Evolutionary conservation across 2,888 invertebrate genomes (phyloP), one percentile per base, ranked within the genome.

Genomic region (Acanthosepion pharaonis): DNA sequence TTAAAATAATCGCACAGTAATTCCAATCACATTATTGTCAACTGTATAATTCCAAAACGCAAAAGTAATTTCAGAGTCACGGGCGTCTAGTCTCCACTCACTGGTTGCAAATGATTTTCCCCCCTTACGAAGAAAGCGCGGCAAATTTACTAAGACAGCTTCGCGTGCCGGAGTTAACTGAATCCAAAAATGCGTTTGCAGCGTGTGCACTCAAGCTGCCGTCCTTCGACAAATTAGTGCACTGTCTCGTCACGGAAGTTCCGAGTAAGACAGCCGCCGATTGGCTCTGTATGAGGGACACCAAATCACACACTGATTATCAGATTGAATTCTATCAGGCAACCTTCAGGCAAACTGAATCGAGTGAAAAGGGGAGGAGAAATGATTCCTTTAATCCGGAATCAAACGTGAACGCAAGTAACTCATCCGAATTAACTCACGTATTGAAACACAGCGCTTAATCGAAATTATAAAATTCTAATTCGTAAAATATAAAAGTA

Each of bases 191-290:
- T 78, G 78, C 78, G 78, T 78, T 78, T 33, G 78, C n/a, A n/a
- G 9, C 78, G n/a, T 78, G 78, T 33, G 78, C 78, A 33, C n/a
- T 78, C 78, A 78, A n/a, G 78, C n/a, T 78, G n/a, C 15, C 15
- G 78, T 78, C 78, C 78, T 78, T n/a, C 78, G 78, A n/a, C 78
- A 33, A 78, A 78, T 78, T 78, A 78, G 78, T 78, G 78, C 78
- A 78, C 23, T 78, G 78, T 78, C 78, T n/a, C 78, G 18, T 78
- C 78, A 78, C 78, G 78, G 11, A 78, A 33, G 78, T 78, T 78
- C 78, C n/a, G n/a, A 11, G 18, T 5, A n/a, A 78, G 78, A n/a
- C n/a, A 15, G n/a, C 78, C n/a, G 33, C n/a, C 78, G n/a, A 78
- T 78, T 78, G 78, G 11, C n/a, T 78, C 78, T 33, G 18, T n/a